A percentile compares a stretch with the other conserved stretches of the same genome.
These are phyloP conservation scores for Oncorhynchus mykiss DNA, from an alignment of 2,113 vertebrate genomes.

Conservation along the genomic window DNA sequence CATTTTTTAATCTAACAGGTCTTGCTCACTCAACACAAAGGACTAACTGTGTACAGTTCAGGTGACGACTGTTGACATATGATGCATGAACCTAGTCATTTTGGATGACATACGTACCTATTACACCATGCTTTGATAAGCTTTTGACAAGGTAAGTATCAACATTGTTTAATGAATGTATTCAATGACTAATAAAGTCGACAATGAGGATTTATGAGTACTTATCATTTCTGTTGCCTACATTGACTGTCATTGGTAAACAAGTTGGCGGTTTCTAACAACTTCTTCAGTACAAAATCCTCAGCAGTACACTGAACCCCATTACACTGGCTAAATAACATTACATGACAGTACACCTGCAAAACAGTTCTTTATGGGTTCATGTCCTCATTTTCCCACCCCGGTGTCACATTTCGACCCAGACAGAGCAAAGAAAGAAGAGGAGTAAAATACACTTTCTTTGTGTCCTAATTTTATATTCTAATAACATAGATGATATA, in stretches of 20 bases:
- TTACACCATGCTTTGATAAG: too few relatives aligned
- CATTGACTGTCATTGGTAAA: neutral
- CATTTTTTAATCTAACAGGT: slow-evolving; percentile 28
- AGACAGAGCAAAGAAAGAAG: slow-evolving; percentile 17
- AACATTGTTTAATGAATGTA: too few relatives aligned
- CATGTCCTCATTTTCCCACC: neutral
- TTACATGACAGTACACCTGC: slow-evolving; percentile 1
- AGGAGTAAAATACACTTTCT: neutral
- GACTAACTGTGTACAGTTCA: slow-evolving; percentile 22
- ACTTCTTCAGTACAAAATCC: neutral
- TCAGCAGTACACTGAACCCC: neutral
- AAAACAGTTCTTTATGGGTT: neutral
- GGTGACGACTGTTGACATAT: slow-evolving; percentile 8
- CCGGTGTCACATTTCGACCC: neutral
- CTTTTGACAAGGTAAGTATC: too few relatives aligned
- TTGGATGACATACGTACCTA: neutral
- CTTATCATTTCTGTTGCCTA: neutral
- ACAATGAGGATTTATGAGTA: too few relatives aligned
- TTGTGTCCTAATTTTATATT: neutral
- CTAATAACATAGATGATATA: slow-evolving; percentile 23
- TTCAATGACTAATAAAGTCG: too few relatives aligned
- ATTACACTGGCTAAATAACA: neutral
- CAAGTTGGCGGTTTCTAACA: neutral
- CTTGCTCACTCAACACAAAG: slow-evolving; percentile 30
- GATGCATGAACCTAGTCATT: slow-evolving; percentile 4